phyloP scores from a whole-genome alignment of 1,140 invertebrate genomes.

The Drosophila leontia region DNA sequence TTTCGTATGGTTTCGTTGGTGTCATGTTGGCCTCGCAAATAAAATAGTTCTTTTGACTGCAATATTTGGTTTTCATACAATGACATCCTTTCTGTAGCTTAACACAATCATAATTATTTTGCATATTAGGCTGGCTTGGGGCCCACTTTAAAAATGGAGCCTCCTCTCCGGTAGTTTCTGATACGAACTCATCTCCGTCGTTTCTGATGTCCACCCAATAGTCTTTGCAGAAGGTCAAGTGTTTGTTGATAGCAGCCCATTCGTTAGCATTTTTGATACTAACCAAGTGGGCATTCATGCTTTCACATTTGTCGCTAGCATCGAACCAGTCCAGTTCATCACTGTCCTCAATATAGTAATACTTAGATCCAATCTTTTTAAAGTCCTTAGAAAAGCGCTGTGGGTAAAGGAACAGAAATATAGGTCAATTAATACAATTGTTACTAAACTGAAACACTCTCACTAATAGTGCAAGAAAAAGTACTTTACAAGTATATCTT shows the following conservation, averaged over 20 bases:
- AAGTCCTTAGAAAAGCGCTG: not conserved
- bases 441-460: not conserved
- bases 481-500: too few relatives aligned
- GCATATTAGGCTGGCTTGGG: not conserved
- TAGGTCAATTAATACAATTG: too few relatives aligned
- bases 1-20: not conserved
- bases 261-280: not conserved
- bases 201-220: slow-evolving; percentile 4
- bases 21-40: slow-evolving; percentile 1
- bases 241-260: not conserved
- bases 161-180: not conserved
- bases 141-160: not conserved
- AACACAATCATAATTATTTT: not conserved
- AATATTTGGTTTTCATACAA: not conserved
- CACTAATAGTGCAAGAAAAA: not conserved
- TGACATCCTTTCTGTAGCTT: not conserved
- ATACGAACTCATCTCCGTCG: not conserved
- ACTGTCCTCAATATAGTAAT: not conserved
- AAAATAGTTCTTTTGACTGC: not conserved
- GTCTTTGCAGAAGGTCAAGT: not conserved
- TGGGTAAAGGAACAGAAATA: not conserved
- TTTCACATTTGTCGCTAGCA: not conserved
- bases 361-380: not conserved
- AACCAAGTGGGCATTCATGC: not conserved
- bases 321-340: not conserved